Base-by-base conservation (phyloP, 2,797 vertebrate species). In the Enteromius anoplus region DNA sequence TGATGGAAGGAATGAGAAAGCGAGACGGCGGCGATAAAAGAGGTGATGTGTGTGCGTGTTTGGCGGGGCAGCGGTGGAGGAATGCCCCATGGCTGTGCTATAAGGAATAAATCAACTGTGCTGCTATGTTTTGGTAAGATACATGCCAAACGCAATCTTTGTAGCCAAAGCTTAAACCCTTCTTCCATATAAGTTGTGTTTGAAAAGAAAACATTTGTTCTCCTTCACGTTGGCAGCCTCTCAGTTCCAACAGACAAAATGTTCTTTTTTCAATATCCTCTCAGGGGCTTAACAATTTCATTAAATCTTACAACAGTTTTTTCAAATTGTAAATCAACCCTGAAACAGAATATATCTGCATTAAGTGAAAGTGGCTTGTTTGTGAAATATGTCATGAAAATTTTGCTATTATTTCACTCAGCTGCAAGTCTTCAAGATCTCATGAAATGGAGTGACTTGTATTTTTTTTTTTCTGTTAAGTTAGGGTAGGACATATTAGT, bases 131-230 rank as follows among this genome's bases (percentile, higher is more conserved):
- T 94, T 88, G 89, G 86, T 91, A 91, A 91, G 84, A 89, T 88
- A 71, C 86, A 85, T 89, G 91, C 92, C 90, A 90, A 91, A 87
- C 81, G 32, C 88, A 88, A 91, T 90, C 89, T 85, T 34, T 78
- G 9, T 72, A 64, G 79, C 34, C 71, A 75, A 73, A 53, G 51
- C 55, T 42, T 72, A 29, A 85, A 53, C 65, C 55, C 60, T 62
- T 75, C 51, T 78, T 75, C 40, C 75, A 70, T 75, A 76, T 80
- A 80, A 81, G 88, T 88, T 84, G 78, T 89, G 89, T 91, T 91
- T 91, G 85, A 92, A 93, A 93, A 90, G 88, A 89, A 92, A 94
- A 93, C 93, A 92, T 91, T 91, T 91, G 84, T 89, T 86, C 88
- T 89, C 83, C 12, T 62, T 88, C 86, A 86, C 84, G 80, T 72